Evolutionary conservation across 2,888 invertebrate genomes (phyloP), one percentile per base, ranked within the genome.

Genomic region (Xestia rhomboidea): DNA sequence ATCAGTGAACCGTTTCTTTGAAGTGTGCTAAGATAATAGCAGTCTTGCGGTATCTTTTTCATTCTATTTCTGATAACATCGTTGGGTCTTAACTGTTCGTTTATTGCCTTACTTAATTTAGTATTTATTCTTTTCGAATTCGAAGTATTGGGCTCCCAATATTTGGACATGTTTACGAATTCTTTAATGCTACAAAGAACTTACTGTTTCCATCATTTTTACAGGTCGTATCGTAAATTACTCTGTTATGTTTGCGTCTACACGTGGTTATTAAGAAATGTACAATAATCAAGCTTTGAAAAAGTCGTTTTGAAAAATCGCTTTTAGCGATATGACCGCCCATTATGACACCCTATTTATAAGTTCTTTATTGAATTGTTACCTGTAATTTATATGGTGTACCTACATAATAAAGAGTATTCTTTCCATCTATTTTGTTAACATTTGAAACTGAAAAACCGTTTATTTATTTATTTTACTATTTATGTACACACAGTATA

Each of bases 1-100:
- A 83, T 87, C 80, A 77, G 24, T 77, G 72, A 85, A 87, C 74
- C 66, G 60, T 79, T 66, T 64, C 78, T 86, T 84, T 87, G 86
- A 87, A 71, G 84, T 76, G 3, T 70, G 54, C 62, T 57, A 7
- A 64, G 51, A 81, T 81, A 84, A 76, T 57, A n/a, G 30, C 5
- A 0, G 54, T 66, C 74, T 73, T 54, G 73, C 64, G 63, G 76
- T 74, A 82, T 71, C 74, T 79, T 68, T 77, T 77, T 62, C 27
- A 38, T 71, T 74, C 63, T 81, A 81, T 81, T 85, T 77, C 62
- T 66, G 60, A 66, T 68, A 41, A n/a, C 34, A 66, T 75, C 69
- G 24, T 60, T 64, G 21, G 74, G 24, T 49, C 24, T 24, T 51
- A 51, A 51, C 74, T 68, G 71, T 30, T n/a, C 44, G 60, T 68